Base-by-base conservation (phyloP, 2,888 invertebrate genomes). In the Noctua fimbriata region DNA sequence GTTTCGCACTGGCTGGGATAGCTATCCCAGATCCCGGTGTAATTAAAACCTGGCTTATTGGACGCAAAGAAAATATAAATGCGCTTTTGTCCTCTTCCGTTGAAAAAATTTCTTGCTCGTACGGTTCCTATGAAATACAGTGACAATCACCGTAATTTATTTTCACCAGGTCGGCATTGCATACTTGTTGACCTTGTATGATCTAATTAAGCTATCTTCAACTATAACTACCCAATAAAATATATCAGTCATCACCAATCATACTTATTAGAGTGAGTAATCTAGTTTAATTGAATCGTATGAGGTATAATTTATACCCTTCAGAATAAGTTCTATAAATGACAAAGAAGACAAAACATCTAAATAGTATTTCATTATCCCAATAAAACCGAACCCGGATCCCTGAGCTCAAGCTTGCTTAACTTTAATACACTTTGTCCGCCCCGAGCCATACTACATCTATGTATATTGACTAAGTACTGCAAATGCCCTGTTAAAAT, bases 401-500 rank as follows among this genome's bases (percentile, higher is more conserved):
- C 41, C 44, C n/a, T 44, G 12, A 44, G 58, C n/a, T 32, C 21
- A 58, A 55, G 73, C 28, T 55, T 44, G 9, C 16, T 47, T 0
- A 58, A n/a, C 28, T 72, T 24, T 47, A n/a, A 81, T 49, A 66
- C 14, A 41, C 6, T n/a, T n/a, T 12, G 47, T 32, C 24, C 10
- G 36, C 0, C 5, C 6, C 12, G 2, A 82, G 18, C 24, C 18
- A 0, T 18, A 52, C 24, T 21, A 55, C n/a, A 28, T n/a, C 18
- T 66, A 24, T 41, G 10, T 41, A 9, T 32, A 0, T 49, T 52
- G 66, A 49, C 32, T 41, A 18, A 47, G 58, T 44, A 55, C 55
- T 7, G 49, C 24, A 82, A 80, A 82, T 52, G 41, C n/a, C 60
- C 60, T 32, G 16, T 36, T 0, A 52, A 83, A 83, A n/a, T 41